Evolutionary conservation across 2,113 vertebrate genomes (phyloP), one percentile per base, ranked within the genome.

Genomic region (Catagonus wagneri): DNA sequence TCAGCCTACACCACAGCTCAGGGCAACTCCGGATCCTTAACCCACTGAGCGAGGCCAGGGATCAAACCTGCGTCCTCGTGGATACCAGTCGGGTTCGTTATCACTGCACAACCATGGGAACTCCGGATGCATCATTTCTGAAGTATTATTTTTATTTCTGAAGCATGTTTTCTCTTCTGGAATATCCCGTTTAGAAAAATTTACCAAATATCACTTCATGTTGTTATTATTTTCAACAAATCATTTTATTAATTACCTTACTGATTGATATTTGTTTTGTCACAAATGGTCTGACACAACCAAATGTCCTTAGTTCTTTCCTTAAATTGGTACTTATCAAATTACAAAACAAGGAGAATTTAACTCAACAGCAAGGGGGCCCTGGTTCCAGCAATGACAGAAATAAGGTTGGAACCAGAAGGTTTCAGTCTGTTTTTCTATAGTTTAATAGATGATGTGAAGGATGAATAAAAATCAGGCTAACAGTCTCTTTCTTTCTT

Each of bases 231-330:
- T 50, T 84, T 52, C 36, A 85, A 17, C 65, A 14, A 68, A 17
- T 79, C 17, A 56, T 90, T 81, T 88, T 76, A 34, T n/a, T 94
- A 84, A 71, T 72, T 65, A 63, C n/a, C 13, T 75, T 81, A 60
- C 44, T 58, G 13, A 71, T 32, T 83, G 1, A 2, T 29, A 32
- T 34, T 76, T 89, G 68, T 65, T 95, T 81, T 78, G 5, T 8
- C 32, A 79, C n/a, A 83, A 86, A 79, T 58, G 3, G 9, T 68
- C 20, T 58, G 29, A 89, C 9, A 52, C 60, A 79, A 88, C 2
- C 27, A 60, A 63, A 56, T 76, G 7, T 7, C 56, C 56, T 87
- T 80, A 54, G 32, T 76, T 69, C 29, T 89, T n/a, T n/a, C 19
- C 44, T 6, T 11, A 69, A 44, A 78, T 75, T 39, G 83, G 7